These are phyloP conservation scores for Eucriotettix oculatus DNA, from an alignment of 2,888 invertebrate genomes.

Conservation along the genomic window DNA sequence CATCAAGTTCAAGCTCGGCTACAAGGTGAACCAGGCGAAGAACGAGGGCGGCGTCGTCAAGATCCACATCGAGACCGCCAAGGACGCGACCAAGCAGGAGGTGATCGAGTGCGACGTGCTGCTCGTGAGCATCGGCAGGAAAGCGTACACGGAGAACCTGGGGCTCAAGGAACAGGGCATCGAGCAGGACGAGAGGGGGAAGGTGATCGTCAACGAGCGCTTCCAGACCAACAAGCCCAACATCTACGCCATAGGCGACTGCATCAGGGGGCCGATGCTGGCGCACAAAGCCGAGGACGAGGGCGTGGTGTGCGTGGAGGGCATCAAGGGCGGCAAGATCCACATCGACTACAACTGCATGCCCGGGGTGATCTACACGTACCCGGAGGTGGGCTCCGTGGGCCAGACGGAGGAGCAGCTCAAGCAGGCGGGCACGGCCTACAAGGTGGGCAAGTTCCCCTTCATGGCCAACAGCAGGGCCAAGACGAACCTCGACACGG, in stretches of 20 bases:
- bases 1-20: slow-evolving; percentile 15
- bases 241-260: slow-evolving; percentile 95
- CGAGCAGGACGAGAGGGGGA: slow-evolving; percentile 78
- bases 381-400: slow-evolving; percentile 98
- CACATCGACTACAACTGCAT: slow-evolving; percentile 99
- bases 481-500: slow-evolving; percentile 93
- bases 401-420: slow-evolving; percentile 88
- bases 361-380: slow-evolving; percentile 96
- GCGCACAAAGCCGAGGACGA: slow-evolving; percentile 99
- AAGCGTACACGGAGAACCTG: slow-evolving; percentile 80
- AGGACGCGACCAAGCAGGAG: slow-evolving; percentile 65
- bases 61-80: slow-evolving; percentile 51
- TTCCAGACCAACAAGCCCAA: slow-evolving; percentile 89
- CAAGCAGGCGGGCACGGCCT: slow-evolving; percentile 84
- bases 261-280: slow-evolving; percentile 97
- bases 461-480: slow-evolving; percentile 97
- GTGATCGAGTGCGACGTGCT: slow-evolving; percentile 90
- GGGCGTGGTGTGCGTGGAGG: slow-evolving; percentile 87
- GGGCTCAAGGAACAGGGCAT: slow-evolving; percentile 88
- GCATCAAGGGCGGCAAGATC: slow-evolving; percentile 76
- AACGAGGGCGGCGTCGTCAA: background rate
- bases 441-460: slow-evolving; percentile 95
- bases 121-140: slow-evolving; percentile 85
- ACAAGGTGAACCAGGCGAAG: background rate
- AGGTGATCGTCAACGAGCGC: slow-evolving; percentile 85